Base-by-base conservation (phyloP, 2,797 vertebrate genomes). In the Pelochelys cantorii region DNA sequence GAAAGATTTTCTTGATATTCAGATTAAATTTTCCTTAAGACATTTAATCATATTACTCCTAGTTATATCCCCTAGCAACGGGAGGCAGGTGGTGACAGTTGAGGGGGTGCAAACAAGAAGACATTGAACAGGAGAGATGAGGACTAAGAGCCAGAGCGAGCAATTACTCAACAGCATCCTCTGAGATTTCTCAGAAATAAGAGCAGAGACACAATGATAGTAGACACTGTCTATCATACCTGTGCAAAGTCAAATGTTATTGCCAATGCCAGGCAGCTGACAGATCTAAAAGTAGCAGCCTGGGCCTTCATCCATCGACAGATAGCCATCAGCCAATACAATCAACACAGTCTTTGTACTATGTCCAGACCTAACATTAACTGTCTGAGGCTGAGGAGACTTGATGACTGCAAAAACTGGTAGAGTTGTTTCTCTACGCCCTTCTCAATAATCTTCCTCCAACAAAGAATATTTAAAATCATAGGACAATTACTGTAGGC, bases 301-400 rank as follows among this genome's bases (percentile, higher is more conserved):
- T 86, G 1, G 11, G 10, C 79, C 57, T 82, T 79, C 74, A 34
- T 57, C 17, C 3, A 79, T 2, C 27, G n/a, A 27, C 42, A 34
- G 34, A 7, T 3, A 7, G n/a, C 23, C 11, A 31, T 54, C 81
- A 88, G 1, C n/a, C 42, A 84, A 1, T 17, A 57, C 0, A 2
- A 10, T 18, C 20, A 74, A 2, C 2, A 60, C 11, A 78, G 1
- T 48, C 11, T 53, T 31, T 79, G 0, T 15, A 5, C 22, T 74
- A 4, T 83, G 5, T 29, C 77, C 27, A 85, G 15, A 29, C 65
- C 8, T 59, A 93, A 54, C 53, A 54, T 15, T 54, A 54, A 68
- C 11, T 56, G 87, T 18, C 2, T 83, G 53, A 42, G 25, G 3
- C 65, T 74, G 25, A 81, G 68, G 54, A 25, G 31, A 23, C 37